These are phyloP conservation scores for Ceramica pisi DNA, from an alignment of 2,888 invertebrate species.

Conservation along the genomic window DNA sequence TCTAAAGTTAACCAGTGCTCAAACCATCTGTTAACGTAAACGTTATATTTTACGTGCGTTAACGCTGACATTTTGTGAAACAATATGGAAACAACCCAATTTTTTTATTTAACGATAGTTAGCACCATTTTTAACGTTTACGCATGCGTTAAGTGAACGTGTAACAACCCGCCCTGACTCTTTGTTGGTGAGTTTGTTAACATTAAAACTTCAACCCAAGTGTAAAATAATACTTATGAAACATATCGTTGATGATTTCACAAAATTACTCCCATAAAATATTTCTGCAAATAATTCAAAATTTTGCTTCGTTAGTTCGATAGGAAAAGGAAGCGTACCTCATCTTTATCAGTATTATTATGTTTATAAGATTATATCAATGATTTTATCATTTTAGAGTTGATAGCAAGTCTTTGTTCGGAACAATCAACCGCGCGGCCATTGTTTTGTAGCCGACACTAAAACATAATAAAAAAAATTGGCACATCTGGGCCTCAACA, in stretches of 20 bases:
- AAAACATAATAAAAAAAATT: slow-evolving; percentile 79
- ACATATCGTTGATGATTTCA: background rate
- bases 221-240: background rate
- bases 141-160: no score
- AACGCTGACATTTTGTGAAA: no score
- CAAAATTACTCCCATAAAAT: background rate
- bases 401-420: slow-evolving; percentile 81
- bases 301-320: slow-evolving; percentile 19
- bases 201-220: background rate
- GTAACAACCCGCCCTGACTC: no score
- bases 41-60: no score
- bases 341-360: slow-evolving; percentile 60
- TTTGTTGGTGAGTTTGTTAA: no score
- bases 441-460: slow-evolving; percentile 79
- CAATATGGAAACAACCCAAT: no score
- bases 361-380: slow-evolving; percentile 61
- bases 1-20: no score
- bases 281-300: slow-evolving; percentile 2
- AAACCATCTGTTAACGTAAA: no score
- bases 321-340: slow-evolving; percentile 34
- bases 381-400: slow-evolving; percentile 77
- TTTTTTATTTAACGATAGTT: no score
- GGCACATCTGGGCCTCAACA: slow-evolving; percentile 73
- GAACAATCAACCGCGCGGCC: slow-evolving; percentile 72
- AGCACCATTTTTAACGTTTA: no score